phyloP scores from a whole-genome alignment of 2,888 invertebrate genomes.

The Drosophila birchii region DNA sequence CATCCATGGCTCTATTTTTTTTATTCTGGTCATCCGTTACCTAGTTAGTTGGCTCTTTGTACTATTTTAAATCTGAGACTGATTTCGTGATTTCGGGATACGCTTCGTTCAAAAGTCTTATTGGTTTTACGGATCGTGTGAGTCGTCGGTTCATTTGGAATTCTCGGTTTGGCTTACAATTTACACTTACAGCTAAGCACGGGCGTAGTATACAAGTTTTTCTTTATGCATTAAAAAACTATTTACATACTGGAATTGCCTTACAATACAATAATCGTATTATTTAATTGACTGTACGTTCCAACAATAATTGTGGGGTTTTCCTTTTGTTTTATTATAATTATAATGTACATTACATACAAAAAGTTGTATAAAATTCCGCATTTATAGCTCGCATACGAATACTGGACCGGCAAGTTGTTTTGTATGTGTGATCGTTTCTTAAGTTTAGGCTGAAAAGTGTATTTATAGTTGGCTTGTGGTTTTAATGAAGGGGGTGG shows the following conservation, averaged over 20 bases:
- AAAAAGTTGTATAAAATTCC: constrained; percentile 46
- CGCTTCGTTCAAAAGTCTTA: constrained; percentile 55
- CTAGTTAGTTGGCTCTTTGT: constrained; percentile 68
- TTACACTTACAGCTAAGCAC: constrained; percentile 33
- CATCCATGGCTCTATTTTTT: constrained; percentile 19
- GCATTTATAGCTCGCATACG: constrained; percentile 47
- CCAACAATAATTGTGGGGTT: constrained; percentile 26
- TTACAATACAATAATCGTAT: constrained; percentile 26
- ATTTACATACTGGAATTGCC: constrained; percentile 32
- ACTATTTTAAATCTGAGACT: constrained; percentile 72
- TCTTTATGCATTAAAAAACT: constrained; percentile 28
- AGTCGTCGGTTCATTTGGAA: constrained; percentile 32
- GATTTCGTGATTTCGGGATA: constrained; percentile 19
- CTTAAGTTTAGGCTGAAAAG: constrained; percentile 51
- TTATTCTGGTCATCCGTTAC: constrained; percentile 20
- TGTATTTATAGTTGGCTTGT: constrained; percentile 47
- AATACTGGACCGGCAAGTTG: constrained; percentile 83
- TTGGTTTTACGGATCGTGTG: constrained; percentile 30
- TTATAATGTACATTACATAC: constrained; percentile 47
- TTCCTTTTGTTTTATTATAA: constrained; percentile 3
- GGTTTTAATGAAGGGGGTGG: constrained; percentile 8
- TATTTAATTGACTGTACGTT: constrained; percentile 40
- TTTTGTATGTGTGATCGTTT: constrained; percentile 49
- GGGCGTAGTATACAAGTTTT: constrained; percentile 36
- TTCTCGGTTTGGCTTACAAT: constrained; percentile 28